phyloP scores from a whole-genome alignment of 2,888 invertebrate species.

The Empis stercorea region DNA sequence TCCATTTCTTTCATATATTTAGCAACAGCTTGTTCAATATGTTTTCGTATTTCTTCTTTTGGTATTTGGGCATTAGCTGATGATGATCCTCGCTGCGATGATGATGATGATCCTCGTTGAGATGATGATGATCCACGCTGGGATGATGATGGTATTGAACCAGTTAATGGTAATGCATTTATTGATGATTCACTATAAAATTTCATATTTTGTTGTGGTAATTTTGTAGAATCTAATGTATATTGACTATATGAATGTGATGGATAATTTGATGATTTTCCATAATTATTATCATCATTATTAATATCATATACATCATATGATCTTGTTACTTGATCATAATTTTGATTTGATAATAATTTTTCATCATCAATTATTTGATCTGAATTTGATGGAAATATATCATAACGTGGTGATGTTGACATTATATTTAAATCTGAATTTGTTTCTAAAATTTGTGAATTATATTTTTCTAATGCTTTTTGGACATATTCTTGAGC shows the following conservation, averaged over 20 bases:
- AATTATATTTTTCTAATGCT: conserved; percentile 30
- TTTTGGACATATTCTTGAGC: conserved; percentile 34
- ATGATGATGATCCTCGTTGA: conserved; percentile 17
- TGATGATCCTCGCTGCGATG: conserved; percentile 15
- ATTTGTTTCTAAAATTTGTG: conserved; percentile 7
- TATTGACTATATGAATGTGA: too few relatives aligned
- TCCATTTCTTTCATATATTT: conserved; percentile 35
- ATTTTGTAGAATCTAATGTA: too few relatives aligned
- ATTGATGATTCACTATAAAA: too few relatives aligned
- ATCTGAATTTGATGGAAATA: too few relatives aligned
- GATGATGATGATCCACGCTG: conserved; percentile 19
- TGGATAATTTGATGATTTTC: not conserved
- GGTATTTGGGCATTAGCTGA: conserved; percentile 30
- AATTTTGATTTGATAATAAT: conserved; percentile 3
- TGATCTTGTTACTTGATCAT: conserved; percentile 24
- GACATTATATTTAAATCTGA: conserved; percentile 2
- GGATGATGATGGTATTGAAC: not conserved
- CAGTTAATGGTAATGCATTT: too few relatives aligned
- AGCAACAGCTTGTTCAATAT: conserved; percentile 35
- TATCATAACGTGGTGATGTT: too few relatives aligned
- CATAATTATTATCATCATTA: not conserved
- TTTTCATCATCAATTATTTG: not conserved
- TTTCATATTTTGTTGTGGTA: too few relatives aligned
- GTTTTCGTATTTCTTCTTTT: conserved; percentile 32
- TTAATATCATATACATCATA: conserved; percentile 20